Conservation (phyloP, 1,140 invertebrate genomes). For the Achroia grisella region DNA sequence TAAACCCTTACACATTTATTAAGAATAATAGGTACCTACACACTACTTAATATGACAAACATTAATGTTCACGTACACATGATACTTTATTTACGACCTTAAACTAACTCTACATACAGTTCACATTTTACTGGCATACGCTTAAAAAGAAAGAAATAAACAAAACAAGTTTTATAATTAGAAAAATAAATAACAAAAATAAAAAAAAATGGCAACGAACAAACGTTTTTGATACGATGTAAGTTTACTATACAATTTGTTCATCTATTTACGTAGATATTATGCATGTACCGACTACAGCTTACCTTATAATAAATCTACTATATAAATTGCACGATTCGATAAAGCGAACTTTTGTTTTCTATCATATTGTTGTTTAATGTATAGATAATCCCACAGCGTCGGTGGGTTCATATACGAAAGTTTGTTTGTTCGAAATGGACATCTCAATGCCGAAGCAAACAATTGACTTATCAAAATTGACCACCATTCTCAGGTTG, state of each 20-base stretch:
- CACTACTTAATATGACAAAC: conserved; percentile 52
- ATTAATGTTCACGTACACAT: conserved; percentile 53
- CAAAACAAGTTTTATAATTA: conserved; percentile 56
- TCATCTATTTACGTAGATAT: conserved; percentile 39
- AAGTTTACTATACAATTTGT: conserved; percentile 53
- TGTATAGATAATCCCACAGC: conserved; percentile 31
- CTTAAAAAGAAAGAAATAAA: conserved; percentile 25
- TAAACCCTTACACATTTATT: conserved; percentile 65
- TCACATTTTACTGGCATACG: conserved; percentile 66
- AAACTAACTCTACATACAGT: conserved; percentile 37
- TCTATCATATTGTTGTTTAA: conserved; percentile 33
- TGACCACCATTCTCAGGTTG: neutral
- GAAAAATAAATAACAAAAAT: conserved; percentile 71
- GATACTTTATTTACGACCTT: conserved; percentile 58
- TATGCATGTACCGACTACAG: conserved; percentile 44
- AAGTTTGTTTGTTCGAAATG: neutral
- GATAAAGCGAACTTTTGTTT: conserved; percentile 59
- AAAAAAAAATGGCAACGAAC: conserved; percentile 57
- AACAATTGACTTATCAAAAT: neutral
- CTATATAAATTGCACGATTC: conserved; percentile 69
- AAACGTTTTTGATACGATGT: conserved; percentile 35
- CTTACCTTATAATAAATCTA: conserved; percentile 55
- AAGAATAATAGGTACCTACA: conserved; percentile 47
- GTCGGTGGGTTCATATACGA: conserved; percentile 25
- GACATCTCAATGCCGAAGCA: neutral